These are phyloP conservation scores for Caracal caracal DNA, from an alignment of 2,113 vertebrate species.

Conservation along the genomic window DNA sequence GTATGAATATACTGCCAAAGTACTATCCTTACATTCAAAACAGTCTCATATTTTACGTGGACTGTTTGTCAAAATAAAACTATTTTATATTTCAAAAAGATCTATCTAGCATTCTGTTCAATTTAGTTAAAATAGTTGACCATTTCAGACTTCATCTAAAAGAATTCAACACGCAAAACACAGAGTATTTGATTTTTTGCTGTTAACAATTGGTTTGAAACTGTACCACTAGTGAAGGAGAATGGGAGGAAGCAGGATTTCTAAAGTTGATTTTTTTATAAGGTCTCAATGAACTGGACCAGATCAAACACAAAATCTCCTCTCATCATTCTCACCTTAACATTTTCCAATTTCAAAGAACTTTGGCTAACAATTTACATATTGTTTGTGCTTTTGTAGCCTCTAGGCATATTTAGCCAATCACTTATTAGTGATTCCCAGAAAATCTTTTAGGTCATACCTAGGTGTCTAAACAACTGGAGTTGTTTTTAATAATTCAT, in stretches of 20 bases:
- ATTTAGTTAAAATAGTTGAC: neutral
- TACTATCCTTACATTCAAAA: conserved; percentile 16
- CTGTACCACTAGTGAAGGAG: neutral
- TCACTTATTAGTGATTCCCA: neutral
- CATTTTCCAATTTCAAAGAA: conserved; percentile 9
- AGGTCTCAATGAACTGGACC: neutral
- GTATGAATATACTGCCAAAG: conserved; percentile 23
- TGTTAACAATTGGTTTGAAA: neutral
- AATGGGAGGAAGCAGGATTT: neutral
- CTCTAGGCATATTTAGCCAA: neutral
- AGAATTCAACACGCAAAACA: neutral
- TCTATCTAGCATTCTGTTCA: neutral
- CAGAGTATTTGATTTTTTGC: neutral
- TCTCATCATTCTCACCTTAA: neutral
- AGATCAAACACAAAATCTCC: neutral
- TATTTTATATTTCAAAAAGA: conserved; percentile 23
- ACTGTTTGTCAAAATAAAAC: conserved; percentile 23
- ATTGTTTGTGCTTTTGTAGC: neutral
- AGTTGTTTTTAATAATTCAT: neutral
- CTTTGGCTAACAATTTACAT: neutral
- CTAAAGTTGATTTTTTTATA: neutral
- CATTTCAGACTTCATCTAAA: neutral
- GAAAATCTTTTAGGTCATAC: neutral
- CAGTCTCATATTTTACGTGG: neutral
- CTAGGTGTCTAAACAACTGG: neutral